Base-by-base conservation (phyloP, 2,797 vertebrate genomes). In the Enteromius fasciolatus region DNA sequence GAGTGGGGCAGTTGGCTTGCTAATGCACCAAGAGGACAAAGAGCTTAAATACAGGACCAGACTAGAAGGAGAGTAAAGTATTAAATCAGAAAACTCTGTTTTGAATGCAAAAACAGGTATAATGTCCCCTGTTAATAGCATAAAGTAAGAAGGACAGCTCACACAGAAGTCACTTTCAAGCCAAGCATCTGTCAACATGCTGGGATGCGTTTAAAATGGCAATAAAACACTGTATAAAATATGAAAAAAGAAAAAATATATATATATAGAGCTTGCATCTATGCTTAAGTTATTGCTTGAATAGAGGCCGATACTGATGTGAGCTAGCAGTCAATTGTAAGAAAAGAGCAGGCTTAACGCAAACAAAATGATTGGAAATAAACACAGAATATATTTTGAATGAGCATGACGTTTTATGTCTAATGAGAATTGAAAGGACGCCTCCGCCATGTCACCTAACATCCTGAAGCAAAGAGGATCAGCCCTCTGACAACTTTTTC, bases 401-500 rank as follows among this genome's bases (percentile, higher is more conserved):
- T 33, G 28, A 52, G 48, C 18, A 31, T 20, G 15, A 72, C 0
- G 0, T 70, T 28, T 48, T 72, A 76, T 54, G 73, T 82, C 50
- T 57, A 12, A 46, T 36, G 39, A 82, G 44, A 23, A 63, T 18
- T 69, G 52, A 59, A 73, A 82, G 46, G 15, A 36, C 9, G 20
- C 74, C 14, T 69, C 39, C 20, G 5, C 25, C 28, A 8, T 33
- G 64, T 46, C 74, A 39, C n/a, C 1, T 25, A 70, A 69, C 81
- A 44, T 61, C 41, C 81, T 61, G 12, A 78, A 44, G 73, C 57
- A 83, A 3, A 61, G 20, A 63, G 36, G 59, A 36, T 57, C 78
- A 83, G 87, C 89, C 90, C 91, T 89, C 90, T 68, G 85, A 87
- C 74, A 73, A 48, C 83, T 91, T 91, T 88, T 70, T 87, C 90